Percentiles rank a stretch among this genome's conserved stretches.
Evolutionary conservation across 2,113 vertebrate species (phyloP).

Genomic region (Caracal caracal): DNA sequence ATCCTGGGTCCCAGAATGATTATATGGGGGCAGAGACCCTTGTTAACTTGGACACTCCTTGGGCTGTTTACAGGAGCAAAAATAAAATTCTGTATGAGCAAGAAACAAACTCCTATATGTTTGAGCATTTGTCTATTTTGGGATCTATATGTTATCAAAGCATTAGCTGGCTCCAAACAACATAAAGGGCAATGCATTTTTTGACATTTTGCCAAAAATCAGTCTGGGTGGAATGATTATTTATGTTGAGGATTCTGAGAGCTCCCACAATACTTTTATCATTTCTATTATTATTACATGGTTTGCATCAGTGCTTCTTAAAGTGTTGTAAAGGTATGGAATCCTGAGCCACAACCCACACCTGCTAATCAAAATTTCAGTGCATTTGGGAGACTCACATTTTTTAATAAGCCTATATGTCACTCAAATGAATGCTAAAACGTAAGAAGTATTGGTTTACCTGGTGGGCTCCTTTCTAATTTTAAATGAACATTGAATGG

Average conservation of each 20-base stretch:
- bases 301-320: slow-evolving; percentile 30
- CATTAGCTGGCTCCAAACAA: background rate
- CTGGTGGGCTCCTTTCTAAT: background rate
- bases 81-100: background rate
- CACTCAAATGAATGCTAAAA: slow-evolving; percentile 24
- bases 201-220: slow-evolving; percentile 51
- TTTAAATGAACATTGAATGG: slow-evolving; percentile 20
- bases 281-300: slow-evolving; percentile 29
- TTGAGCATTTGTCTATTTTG: slow-evolving; percentile 21
- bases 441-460: background rate
- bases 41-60: background rate
- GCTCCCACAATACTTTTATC: slow-evolving; percentile 44
- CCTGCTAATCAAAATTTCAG: slow-evolving; percentile 49
- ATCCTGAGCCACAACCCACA: slow-evolving; percentile 1
- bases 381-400: background rate
- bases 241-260: slow-evolving; percentile 33
- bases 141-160: background rate
- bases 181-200: slow-evolving; percentile 18
- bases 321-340: slow-evolving; percentile 6
- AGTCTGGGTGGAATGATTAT: slow-evolving; percentile 40
- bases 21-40: background rate
- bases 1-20: background rate
- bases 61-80: background rate
- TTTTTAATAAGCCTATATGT: slow-evolving; percentile 50
- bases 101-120: background rate